Base-by-base conservation (phyloP, 2,888 invertebrate species). In the Papilio protenor region DNA sequence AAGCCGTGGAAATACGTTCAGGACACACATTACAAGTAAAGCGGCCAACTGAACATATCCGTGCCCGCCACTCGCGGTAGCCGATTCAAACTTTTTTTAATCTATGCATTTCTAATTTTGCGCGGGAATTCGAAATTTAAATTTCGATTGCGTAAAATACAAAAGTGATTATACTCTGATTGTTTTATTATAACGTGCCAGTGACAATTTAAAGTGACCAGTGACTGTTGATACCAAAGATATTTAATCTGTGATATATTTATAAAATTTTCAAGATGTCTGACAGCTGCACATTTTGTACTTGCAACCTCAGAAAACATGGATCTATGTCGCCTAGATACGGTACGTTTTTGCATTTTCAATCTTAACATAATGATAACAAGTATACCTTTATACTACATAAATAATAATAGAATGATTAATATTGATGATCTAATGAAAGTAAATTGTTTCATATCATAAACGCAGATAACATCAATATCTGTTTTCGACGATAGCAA, bases 1-100 rank as follows among this genome's bases (percentile, higher is more conserved):
- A 94, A 94, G 92, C 86, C 86, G 89, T 90, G 90, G 91, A 91
- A 94, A 93, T 90, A 88, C 89, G 91, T 92, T 91, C 93, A 94
- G 94, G 94, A 92, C 91, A 91, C 90, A 91, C 93, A 94, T 90
- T 92, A 91, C 89, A 91, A 86, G 90, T 90, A 91, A 91, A 88
- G 90, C 94, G 87, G 90, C 90, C 87, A 88, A 87, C 92, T 89
- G 94, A 92, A 93, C 93, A 88, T 88, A 89, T 88, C 91, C 45
- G 77, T 74, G 77, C 85, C 88, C 91, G 88, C 85, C 82, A 83
- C 83, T 81, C 85, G 81, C 81, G 79, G 80, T 79, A 80, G 81
- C 80, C 76, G 73, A 59, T 55, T 72, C 78, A 77, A 66, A 75
- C 16, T 33, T 45, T 77, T 76, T 75, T 64, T 73, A 61, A 49